Evolutionary conservation across 64 coral and sea anemone species (phyloP).

Genomic region (Orbicella faveolata): DNA sequence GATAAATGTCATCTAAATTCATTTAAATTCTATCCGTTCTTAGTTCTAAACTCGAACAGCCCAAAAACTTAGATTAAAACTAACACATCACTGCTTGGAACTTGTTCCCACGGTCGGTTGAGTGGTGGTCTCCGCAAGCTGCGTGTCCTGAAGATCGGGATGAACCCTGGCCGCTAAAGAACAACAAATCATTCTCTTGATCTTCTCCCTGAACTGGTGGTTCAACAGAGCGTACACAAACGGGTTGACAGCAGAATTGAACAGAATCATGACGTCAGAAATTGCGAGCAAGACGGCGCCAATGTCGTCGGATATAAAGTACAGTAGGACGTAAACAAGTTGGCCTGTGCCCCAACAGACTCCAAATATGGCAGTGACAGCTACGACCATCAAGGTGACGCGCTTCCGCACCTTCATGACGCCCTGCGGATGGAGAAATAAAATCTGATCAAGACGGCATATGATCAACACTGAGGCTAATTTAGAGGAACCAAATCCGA

Average conservation of each 20-base stretch:
- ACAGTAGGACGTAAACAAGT: no score
- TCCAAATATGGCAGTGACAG: constrained; percentile 9
- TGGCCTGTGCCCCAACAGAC: constrained; percentile 7
- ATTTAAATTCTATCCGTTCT: no score
- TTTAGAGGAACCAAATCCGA: background rate
- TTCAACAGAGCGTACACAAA: no score
- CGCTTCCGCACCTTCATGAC: constrained; percentile 32
- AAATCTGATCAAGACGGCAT: background rate
- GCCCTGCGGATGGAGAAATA: background rate
- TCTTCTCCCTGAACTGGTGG: background rate
- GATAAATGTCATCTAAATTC: no score
- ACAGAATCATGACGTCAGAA: no score
- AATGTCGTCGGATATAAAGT: no score
- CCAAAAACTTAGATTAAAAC: no score
- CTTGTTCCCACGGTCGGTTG: no score
- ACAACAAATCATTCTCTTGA: constrained; percentile 3
- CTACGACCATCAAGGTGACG: constrained; percentile 25
- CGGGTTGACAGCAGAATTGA: no score
- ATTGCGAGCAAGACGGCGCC: no score
- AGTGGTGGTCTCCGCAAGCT: background rate
- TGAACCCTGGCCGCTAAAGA: background rate
- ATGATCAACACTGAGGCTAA: background rate
- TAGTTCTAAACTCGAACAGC: no score
- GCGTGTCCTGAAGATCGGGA: background rate
- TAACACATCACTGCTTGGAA: no score